Percentiles rank a stretch among this genome's conserved stretches.
These are phyloP conservation scores for Adelphocoris suturalis DNA, from an alignment of 2,888 invertebrate genomes.

Conservation along the genomic window DNA sequence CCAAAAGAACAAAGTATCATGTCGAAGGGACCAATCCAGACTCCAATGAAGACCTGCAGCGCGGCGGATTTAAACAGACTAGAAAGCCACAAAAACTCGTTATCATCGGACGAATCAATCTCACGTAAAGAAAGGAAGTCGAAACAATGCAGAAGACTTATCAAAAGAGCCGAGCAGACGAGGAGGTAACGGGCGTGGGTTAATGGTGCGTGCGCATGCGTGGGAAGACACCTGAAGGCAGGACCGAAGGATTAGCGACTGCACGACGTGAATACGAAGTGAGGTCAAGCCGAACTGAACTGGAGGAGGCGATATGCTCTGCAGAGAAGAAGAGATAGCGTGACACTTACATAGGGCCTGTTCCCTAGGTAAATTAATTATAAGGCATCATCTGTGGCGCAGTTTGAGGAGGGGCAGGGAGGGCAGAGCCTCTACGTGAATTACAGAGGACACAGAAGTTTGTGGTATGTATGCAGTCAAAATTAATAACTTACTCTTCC, in stretches of 20 bases:
- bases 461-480: too few relatives aligned
- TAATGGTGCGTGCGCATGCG: slow-evolving; percentile 36
- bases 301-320: background rate
- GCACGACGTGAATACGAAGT: slow-evolving; percentile 25
- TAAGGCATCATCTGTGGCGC: too few relatives aligned
- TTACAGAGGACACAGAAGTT: too few relatives aligned
- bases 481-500: too few relatives aligned
- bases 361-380: too few relatives aligned
- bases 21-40: too few relatives aligned
- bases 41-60: background rate
- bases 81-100: background rate
- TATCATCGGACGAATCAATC: background rate
- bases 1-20: too few relatives aligned
- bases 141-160: slow-evolving; percentile 31
- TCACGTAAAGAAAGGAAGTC: slow-evolving; percentile 16
- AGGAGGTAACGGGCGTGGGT: slow-evolving; percentile 24
- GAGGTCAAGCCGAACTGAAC: slow-evolving; percentile 9
- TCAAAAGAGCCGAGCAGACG: background rate
- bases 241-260: background rate
- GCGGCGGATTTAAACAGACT: background rate
- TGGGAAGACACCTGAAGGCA: slow-evolving; percentile 33
- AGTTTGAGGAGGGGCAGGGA: too few relatives aligned
- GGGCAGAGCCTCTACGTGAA: too few relatives aligned
- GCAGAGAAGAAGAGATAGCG: too few relatives aligned
- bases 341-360: too few relatives aligned